Conservation (phyloP, 2,797 vertebrate genomes). For the Pangasius sanitwongsei region DNA sequence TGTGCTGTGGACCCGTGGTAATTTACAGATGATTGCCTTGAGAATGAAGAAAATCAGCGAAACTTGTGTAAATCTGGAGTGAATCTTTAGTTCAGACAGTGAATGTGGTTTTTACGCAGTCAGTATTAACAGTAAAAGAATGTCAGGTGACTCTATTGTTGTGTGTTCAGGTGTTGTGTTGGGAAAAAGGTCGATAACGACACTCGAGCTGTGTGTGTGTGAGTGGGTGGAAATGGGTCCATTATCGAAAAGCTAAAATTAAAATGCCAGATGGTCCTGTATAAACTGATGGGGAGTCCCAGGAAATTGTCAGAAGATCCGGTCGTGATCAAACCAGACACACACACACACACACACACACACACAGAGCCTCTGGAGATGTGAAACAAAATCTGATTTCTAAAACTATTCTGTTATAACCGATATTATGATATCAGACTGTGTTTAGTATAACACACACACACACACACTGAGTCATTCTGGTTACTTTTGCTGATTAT, state of each 20-base stretch:
- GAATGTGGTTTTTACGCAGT: neutral
- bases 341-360: neutral
- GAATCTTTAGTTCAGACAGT: neutral
- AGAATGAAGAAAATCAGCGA: neutral
- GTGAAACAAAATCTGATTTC: neutral
- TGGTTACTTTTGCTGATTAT: neutral
- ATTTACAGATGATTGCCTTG: no score
- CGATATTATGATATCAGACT: neutral
- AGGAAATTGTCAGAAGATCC: neutral
- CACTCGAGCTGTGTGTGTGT: neutral
- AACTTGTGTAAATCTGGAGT: neutral
- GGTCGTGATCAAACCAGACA: neutral
- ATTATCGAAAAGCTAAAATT: neutral
- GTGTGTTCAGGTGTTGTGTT: neutral
- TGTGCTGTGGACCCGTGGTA: neutral
- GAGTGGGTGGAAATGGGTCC: neutral
- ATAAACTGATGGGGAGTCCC: neutral
- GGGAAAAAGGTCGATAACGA: neutral
- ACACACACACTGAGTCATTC: neutral
- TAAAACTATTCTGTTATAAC: neutral
- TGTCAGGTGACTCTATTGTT: neutral
- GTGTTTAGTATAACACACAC: neutral
- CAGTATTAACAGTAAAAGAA: neutral
- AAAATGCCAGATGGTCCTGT: conserved; percentile 1
- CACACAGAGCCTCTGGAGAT: neutral